Base-by-base conservation (phyloP, 1,140 invertebrate genomes). In the Drosophila ironensis region DNA sequence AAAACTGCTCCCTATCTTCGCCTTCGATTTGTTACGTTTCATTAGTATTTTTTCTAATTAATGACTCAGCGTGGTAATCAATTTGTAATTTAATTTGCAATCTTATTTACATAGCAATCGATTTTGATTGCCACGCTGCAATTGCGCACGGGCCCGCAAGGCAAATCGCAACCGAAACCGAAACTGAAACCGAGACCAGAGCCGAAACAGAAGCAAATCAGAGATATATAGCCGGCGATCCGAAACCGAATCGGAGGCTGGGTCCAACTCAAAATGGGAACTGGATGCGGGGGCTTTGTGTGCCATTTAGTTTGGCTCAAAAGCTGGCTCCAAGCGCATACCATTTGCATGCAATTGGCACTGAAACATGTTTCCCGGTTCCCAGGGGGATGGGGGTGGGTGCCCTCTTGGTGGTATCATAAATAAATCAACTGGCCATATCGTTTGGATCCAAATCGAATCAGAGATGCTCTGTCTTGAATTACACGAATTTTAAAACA, bases 31-130 rank as follows among this genome's bases (percentile, higher is more conserved):
- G 42, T 7, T 28, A 17, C 4, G 7, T 20, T 17, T 22, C 14
- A 6, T 24, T 53, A 11, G n/a, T 11, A 30, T 16, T 48, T 48
- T 50, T 74, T 72, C 82, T 77, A 78, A 86, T 72, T 86, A 86
- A 86, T 81, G 80, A 86, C 80, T 86, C 75, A 86, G 80, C 80
- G 80, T 74, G 74, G 66, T 86, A 86, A 86, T 86, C 80, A 86
- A 86, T 86, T 86, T 86, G 80, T 86, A 86, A 84, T 84, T 80
- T 86, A 80, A 84, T 84, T 84, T 86, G 67, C 71, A 80, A 86
- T 86, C 72, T 74, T 80, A 80, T 84, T 84, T 86, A 75, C 74
- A 80, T 86, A 66, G 80, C 80, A 84, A 86, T 86, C 80, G 80
- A 86, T 86, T 86, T 86, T 86, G 80, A 86, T 86, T 86, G 74